phyloP scores from a whole-genome alignment of 1,140 invertebrate species.

The Drosophila prosaltans region DNA sequence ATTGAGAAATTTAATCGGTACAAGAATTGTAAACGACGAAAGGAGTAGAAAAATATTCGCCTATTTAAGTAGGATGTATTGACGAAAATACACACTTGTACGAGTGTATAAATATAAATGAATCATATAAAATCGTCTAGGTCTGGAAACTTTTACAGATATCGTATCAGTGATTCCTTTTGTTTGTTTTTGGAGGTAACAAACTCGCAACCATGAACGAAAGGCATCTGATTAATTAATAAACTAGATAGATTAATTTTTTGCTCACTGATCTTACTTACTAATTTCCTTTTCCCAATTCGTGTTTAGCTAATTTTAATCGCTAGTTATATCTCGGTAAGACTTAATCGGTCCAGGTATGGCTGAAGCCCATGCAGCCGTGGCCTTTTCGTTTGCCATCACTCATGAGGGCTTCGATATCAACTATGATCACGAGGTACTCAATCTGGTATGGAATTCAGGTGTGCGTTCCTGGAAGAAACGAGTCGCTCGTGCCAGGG shows the following conservation, averaged over 20 bases:
- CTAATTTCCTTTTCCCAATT: background rate
- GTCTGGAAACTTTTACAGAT: conserved; percentile 30
- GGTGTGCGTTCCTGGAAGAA: conserved; percentile 97
- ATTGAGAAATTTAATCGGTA: background rate
- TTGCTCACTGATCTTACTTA: background rate
- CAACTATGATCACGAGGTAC: conserved; percentile 97
- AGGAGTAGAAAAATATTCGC: too few relatives aligned
- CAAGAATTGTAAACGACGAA: background rate
- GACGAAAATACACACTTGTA: background rate
- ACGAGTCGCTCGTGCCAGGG: conserved; percentile 92
- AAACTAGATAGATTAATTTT: too few relatives aligned
- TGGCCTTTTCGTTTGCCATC: conserved; percentile 98
- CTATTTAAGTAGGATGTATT: too few relatives aligned
- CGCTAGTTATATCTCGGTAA: too few relatives aligned
- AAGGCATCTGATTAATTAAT: too few relatives aligned
- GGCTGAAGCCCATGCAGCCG: conserved; percentile 99
- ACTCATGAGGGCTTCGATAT: conserved; percentile 99
- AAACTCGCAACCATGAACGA: background rate
- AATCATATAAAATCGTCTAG: conserved; percentile 24
- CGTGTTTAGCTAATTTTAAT: background rate
- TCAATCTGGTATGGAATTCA: conserved; percentile 94
- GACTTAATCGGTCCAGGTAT: conserved; percentile 84
- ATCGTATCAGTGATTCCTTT: conserved; percentile 30
- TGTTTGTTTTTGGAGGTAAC: conserved; percentile 9
- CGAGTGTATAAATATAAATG: conserved; percentile 4